Conservation (phyloP, 2,113 vertebrate species). For the Menura novaehollandiae region DNA sequence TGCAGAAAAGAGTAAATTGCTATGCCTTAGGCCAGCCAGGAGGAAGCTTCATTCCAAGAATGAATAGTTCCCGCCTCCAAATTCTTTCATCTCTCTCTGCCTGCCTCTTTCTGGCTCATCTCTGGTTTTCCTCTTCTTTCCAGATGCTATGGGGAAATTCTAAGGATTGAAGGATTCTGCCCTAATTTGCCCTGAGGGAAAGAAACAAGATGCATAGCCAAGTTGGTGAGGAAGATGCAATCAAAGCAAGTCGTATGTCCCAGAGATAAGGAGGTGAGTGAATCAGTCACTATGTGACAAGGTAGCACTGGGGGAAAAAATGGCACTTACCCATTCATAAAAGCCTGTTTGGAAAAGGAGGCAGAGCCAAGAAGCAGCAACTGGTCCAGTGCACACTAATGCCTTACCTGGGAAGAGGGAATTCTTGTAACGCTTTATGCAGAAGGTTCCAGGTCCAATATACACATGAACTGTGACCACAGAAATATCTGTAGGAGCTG, state of each 20-base stretch:
- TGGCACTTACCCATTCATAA: neutral
- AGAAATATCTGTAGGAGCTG: neutral
- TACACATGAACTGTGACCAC: neutral
- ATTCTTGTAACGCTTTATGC: neutral
- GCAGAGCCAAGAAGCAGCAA: neutral
- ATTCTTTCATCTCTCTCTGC: conserved; percentile 43
- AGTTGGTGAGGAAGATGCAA: neutral
- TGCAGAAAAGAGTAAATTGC: conserved; percentile 15
- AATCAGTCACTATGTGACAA: conserved; percentile 20
- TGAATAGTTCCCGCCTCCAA: neutral
- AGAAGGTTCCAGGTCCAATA: neutral
- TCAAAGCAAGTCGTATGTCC: neutral
- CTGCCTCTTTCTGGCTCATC: conserved; percentile 20
- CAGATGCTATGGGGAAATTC: neutral
- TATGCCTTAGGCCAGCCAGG: conserved; percentile 37
- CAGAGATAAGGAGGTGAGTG: conserved; percentile 8
- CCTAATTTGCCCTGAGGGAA: neutral
- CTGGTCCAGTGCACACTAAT: neutral
- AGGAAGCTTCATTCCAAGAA: conserved; percentile 27
- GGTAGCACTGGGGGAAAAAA: neutral
- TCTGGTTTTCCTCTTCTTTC: conserved; percentile 28
- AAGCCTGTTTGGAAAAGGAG: neutral
- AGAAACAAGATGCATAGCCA: neutral
- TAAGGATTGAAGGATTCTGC: neutral
- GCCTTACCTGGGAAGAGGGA: neutral